Conservation (phyloP, 2,113 vertebrate genomes). For the Tursiops truncatus region DNA sequence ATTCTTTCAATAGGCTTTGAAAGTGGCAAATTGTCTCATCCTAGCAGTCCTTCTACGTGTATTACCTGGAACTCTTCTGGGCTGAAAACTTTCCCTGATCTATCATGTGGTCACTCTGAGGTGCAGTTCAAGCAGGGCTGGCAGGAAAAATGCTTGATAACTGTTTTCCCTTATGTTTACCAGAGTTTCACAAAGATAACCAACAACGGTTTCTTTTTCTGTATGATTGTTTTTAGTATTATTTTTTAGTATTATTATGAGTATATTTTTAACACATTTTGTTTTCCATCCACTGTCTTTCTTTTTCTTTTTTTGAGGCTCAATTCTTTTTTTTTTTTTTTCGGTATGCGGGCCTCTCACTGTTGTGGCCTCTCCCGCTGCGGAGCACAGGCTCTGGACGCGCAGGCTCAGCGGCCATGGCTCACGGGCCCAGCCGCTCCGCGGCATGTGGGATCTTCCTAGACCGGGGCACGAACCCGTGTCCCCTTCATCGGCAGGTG, state of each 20-base stretch:
- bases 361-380: no score
- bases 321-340: background rate
- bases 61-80: background rate
- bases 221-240: background rate
- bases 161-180: background rate
- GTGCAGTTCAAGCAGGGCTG: background rate
- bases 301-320: background rate
- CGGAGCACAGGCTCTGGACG: no score
- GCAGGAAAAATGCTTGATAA: background rate
- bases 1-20: background rate
- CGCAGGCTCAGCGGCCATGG: no score
- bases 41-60: accelerated
- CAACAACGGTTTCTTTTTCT: background rate
- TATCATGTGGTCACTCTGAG: background rate
- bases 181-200: background rate
- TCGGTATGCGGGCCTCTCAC: no score
- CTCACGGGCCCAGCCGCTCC: no score
- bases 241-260: background rate
- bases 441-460: no score
- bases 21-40: background rate
- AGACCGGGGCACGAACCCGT: no score
- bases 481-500: no score
- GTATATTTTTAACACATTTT: background rate
- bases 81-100: background rate
- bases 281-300: background rate